Conservation (phyloP, 1,140 invertebrate genomes). For the Matsumurasca onukii region DNA sequence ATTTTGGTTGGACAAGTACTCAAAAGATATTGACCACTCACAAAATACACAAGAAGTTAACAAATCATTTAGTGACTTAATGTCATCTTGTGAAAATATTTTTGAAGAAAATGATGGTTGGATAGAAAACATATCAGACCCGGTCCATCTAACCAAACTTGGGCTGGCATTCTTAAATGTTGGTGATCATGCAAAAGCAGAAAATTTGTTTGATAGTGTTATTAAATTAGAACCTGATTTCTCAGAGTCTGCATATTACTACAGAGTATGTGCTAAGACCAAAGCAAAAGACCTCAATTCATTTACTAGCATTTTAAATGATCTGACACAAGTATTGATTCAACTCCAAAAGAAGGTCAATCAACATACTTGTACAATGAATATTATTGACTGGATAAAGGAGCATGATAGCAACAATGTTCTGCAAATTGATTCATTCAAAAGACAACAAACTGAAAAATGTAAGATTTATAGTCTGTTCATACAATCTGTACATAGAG, state of each 20-base stretch:
- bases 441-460: background rate
- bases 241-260: background rate
- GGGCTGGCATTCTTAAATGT: background rate
- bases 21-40: background rate
- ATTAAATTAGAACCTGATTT: background rate
- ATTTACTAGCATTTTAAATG: background rate
- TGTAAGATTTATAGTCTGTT: background rate
- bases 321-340: background rate
- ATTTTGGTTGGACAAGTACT: background rate
- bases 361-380: background rate
- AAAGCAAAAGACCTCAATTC: background rate
- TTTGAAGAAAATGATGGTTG: background rate
- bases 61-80: too few relatives aligned
- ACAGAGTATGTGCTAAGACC: background rate
- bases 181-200: background rate
- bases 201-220: background rate
- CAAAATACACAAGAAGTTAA: background rate
- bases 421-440: conserved; percentile 11
- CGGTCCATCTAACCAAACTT: background rate
- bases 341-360: background rate
- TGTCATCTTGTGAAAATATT: too few relatives aligned
- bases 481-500: background rate
- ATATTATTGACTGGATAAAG: background rate
- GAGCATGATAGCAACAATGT: background rate
- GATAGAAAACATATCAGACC: background rate